phyloP scores from a whole-genome alignment of 1,140 invertebrate species.

The Trichogramma pretiosum region DNA sequence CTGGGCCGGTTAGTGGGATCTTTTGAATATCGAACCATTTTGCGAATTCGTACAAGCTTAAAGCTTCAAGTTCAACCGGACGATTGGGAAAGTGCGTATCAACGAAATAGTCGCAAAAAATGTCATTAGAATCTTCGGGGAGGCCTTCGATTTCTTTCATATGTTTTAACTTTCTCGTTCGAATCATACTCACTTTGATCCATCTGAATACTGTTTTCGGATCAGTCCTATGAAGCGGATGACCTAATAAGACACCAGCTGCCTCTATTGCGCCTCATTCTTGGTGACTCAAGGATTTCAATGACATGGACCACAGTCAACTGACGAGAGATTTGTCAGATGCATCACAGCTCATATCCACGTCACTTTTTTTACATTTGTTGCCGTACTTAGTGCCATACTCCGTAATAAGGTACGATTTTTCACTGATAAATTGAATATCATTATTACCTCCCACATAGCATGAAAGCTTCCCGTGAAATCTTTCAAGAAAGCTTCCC shows the following conservation, averaged over 20 bases:
- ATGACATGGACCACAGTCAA: slow-evolving; percentile 22
- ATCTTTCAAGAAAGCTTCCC: too few relatives aligned
- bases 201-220: slow-evolving; percentile 30
- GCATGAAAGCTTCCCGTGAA: too few relatives aligned
- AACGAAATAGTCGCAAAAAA: slow-evolving; percentile 24
- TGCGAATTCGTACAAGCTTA: slow-evolving; percentile 21
- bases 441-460: slow-evolving; percentile 33
- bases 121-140: slow-evolving; percentile 20
- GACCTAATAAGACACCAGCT: slow-evolving; percentile 29
- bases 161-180: slow-evolving; percentile 26
- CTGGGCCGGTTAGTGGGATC: slow-evolving; percentile 11
- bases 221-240: slow-evolving; percentile 31
- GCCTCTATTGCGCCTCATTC: slow-evolving; percentile 32
- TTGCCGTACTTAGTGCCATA: slow-evolving; percentile 27
- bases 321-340: slow-evolving; percentile 16
- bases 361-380: slow-evolving; percentile 23
- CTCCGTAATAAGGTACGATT: slow-evolving; percentile 25
- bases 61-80: slow-evolving; percentile 15
- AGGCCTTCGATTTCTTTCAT: slow-evolving; percentile 23
- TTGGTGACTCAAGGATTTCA: slow-evolving; percentile 24
- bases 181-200: slow-evolving; percentile 29
- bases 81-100: slow-evolving; percentile 26
- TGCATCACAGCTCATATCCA: slow-evolving; percentile 6
- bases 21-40: slow-evolving; percentile 19
- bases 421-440: slow-evolving; percentile 33